Percentiles rank a stretch among this genome's conserved stretches.
Evolutionary conservation across 2,888 invertebrate genomes (phyloP).

Genomic region (Campopleginae sp.): DNA sequence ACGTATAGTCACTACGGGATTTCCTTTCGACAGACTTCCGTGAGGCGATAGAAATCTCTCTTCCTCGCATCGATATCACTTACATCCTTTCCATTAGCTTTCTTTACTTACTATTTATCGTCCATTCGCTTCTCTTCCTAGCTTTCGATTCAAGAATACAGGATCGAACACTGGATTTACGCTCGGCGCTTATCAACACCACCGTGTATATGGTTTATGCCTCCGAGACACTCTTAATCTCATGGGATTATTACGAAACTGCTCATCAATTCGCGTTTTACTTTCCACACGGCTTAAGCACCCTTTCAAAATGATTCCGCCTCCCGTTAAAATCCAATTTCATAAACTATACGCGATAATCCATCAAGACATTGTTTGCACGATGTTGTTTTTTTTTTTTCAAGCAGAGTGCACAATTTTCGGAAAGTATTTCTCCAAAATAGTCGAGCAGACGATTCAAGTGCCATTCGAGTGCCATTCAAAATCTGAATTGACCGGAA

Average conservation of each 20-base stretch:
- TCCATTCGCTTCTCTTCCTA: slow-evolving; percentile 8
- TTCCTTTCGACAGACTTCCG: slow-evolving; percentile 46
- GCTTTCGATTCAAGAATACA: slow-evolving; percentile 40
- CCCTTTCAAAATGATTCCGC: background rate
- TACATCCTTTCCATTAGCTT: slow-evolving; percentile 11
- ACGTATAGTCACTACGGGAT: slow-evolving; percentile 26
- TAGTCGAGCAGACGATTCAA: no score
- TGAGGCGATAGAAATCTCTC: slow-evolving; percentile 20
- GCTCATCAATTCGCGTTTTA: slow-evolving; percentile 6
- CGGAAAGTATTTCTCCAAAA: no score
- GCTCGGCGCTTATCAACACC: slow-evolving; percentile 32
- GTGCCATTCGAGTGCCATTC: no score
- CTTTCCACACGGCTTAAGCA: background rate
- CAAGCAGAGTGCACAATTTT: no score
- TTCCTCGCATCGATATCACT: slow-evolving; percentile 6
- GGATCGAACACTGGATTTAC: slow-evolving; percentile 53
- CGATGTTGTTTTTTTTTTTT: background rate
- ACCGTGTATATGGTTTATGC: slow-evolving; percentile 44
- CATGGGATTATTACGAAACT: slow-evolving; percentile 1
- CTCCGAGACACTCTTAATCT: slow-evolving; percentile 30
- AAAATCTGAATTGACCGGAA: no score
- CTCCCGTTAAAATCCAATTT: background rate
- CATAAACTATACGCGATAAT: background rate
- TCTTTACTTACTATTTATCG: slow-evolving; percentile 50
- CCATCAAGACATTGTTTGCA: background rate